These are phyloP conservation scores for Hepsetus odoe DNA, from an alignment of 2,113 vertebrate genomes.

Conservation along the genomic window DNA sequence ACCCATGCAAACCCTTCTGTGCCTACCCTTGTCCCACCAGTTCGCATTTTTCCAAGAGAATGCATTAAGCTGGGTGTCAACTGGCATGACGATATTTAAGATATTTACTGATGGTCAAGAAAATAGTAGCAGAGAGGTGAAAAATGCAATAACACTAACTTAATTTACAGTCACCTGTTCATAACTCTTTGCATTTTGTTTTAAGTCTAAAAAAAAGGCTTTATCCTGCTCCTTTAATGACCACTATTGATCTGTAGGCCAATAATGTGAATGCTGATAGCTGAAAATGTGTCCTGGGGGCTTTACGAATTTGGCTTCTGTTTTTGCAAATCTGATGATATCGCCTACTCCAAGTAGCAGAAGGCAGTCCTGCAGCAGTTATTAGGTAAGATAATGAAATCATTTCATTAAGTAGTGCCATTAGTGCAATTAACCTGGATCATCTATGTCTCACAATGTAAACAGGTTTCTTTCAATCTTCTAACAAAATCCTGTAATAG, in stretches of 20 bases:
- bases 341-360: neutral
- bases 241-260: constrained; percentile 16
- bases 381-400: constrained; percentile 25
- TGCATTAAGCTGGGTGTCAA: neutral
- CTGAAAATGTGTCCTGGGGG: neutral
- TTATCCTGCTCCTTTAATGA: neutral
- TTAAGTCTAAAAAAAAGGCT: too few species aligned
- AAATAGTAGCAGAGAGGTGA: neutral
- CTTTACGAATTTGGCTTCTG: constrained; percentile 17
- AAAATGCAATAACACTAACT: neutral
- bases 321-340: constrained; percentile 26
- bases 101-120: neutral
- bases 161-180: neutral
- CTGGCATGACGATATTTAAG: neutral
- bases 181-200: neutral
- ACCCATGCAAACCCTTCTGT: constrained; percentile 37
- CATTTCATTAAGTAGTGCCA: constrained; percentile 20
- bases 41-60: neutral
- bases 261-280: constrained; percentile 7
- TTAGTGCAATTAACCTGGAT: constrained; percentile 1
- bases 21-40: constrained; percentile 39
- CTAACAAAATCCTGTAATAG: neutral
- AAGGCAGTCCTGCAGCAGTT: constrained; percentile 22
- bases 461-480: constrained; percentile 16
- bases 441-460: neutral